phyloP scores from a whole-genome alignment of 2,888 invertebrate species.

The Hypomecis punctinalis region DNA sequence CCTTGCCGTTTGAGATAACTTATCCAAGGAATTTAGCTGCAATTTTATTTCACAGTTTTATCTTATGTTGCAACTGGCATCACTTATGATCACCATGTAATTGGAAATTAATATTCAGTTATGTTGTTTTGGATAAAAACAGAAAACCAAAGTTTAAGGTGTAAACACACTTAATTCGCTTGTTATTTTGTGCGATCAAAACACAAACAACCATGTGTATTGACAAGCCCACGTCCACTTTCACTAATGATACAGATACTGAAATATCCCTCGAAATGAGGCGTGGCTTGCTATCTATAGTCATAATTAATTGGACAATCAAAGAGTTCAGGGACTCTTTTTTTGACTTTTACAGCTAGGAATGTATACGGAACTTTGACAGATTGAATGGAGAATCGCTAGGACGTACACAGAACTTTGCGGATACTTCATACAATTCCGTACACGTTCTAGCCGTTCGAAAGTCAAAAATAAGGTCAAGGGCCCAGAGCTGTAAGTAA shows the following conservation, averaged over 20 bases:
- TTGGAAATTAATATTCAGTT: neutral
- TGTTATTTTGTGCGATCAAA: neutral
- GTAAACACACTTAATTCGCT: neutral
- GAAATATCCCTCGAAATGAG: slow-evolving; percentile 32
- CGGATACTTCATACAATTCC: too few species aligned
- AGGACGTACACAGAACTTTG: too few species aligned
- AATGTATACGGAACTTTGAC: too few species aligned
- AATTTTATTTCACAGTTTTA: too few species aligned
- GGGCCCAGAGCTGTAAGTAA: too few species aligned
- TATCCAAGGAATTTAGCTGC: too few species aligned
- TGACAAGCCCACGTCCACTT: slow-evolving; percentile 52
- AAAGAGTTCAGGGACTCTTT: slow-evolving; percentile 1
- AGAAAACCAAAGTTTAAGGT: neutral
- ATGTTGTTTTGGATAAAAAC: neutral
- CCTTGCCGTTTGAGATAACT: too few species aligned
- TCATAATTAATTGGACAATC: slow-evolving; percentile 29
- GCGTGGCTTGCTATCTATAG: slow-evolving; percentile 28
- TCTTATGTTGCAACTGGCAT: too few species aligned
- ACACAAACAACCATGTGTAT: slow-evolving; percentile 25
- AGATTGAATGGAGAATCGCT: too few species aligned
- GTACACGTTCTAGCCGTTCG: too few species aligned
- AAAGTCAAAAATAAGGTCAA: too few species aligned
- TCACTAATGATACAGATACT: slow-evolving; percentile 56
- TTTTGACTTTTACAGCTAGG: too few species aligned
- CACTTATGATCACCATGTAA: neutral